phyloP scores from a whole-genome alignment of 2,797 vertebrate species.

The Buceros bicornis region DNA sequence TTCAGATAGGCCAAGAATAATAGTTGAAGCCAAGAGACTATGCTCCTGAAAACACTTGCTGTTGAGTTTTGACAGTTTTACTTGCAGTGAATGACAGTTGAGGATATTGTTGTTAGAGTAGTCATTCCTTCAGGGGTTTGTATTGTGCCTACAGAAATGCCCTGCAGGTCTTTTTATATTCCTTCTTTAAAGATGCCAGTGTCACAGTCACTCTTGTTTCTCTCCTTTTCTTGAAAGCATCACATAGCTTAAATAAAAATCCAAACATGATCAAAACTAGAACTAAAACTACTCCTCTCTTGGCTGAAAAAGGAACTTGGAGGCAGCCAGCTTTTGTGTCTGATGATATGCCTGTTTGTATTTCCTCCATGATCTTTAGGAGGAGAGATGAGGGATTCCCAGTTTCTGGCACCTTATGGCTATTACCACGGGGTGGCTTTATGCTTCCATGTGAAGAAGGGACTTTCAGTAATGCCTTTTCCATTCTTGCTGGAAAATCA shows the following conservation, averaged over 20 bases:
- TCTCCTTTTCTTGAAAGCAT: slow-evolving; percentile 10
- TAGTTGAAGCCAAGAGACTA: not conserved
- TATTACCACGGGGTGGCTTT: not conserved
- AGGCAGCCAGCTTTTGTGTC: not conserved
- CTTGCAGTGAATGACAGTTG: not conserved
- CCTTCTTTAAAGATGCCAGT: not conserved
- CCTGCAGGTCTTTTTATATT: slow-evolving; percentile 39
- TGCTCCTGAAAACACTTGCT: not conserved
- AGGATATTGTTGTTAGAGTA: slow-evolving; percentile 62
- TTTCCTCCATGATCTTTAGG: not conserved
- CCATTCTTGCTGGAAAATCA: not conserved
- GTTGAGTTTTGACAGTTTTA: slow-evolving; percentile 58
- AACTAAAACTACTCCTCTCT: not conserved
- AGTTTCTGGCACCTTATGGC: not conserved
- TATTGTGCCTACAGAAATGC: slow-evolving; percentile 53
- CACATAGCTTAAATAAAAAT: not conserved
- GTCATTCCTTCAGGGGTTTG: slow-evolving; percentile 49
- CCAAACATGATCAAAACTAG: not conserved
- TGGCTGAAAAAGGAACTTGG: not conserved
- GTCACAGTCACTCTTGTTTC: not conserved
- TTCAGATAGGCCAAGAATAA: slow-evolving; percentile 25
- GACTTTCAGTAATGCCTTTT: not conserved
- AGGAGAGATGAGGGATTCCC: not conserved
- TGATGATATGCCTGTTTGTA: not conserved
- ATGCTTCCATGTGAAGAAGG: not conserved